phyloP scores from a whole-genome alignment of 2,888 invertebrate species.

The Phragmatobia fuliginosa region DNA sequence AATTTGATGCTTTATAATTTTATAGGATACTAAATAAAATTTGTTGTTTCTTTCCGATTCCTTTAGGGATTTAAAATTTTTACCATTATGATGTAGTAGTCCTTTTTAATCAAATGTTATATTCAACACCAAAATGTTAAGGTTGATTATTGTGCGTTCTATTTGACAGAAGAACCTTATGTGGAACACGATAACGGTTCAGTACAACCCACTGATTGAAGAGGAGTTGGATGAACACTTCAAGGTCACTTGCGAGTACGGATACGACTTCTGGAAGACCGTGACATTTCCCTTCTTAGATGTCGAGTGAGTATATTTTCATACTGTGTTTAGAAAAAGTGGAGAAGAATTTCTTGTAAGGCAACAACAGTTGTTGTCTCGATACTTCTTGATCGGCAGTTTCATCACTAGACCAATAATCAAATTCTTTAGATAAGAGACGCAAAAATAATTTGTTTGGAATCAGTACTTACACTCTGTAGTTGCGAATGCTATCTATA shows the following conservation, averaged over 20 bases:
- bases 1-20: too few relatives aligned
- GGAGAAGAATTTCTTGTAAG: too few relatives aligned
- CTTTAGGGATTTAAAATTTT: not conserved
- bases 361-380: too few relatives aligned
- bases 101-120: too few relatives aligned
- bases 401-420: too few relatives aligned
- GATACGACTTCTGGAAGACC: constrained; percentile 98
- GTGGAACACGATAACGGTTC: constrained; percentile 98
- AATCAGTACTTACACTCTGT: not conserved
- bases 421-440: not conserved
- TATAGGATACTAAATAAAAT: too few relatives aligned
- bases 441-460: not conserved
- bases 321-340: too few relatives aligned
- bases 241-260: constrained; percentile 98
- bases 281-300: constrained; percentile 97
- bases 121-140: too few relatives aligned
- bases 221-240: constrained; percentile 98
- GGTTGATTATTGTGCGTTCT: constrained; percentile 5
- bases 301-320: constrained; percentile 94
- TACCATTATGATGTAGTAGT: too few relatives aligned
- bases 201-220: constrained; percentile 96
- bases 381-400: too few relatives aligned
- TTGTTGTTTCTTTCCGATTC: not conserved
- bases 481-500: not conserved
- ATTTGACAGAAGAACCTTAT: constrained; percentile 93